These are phyloP conservation scores for Sarcophilus harrisii DNA, from an alignment of 2,797 vertebrate genomes.

Conservation along the genomic window DNA sequence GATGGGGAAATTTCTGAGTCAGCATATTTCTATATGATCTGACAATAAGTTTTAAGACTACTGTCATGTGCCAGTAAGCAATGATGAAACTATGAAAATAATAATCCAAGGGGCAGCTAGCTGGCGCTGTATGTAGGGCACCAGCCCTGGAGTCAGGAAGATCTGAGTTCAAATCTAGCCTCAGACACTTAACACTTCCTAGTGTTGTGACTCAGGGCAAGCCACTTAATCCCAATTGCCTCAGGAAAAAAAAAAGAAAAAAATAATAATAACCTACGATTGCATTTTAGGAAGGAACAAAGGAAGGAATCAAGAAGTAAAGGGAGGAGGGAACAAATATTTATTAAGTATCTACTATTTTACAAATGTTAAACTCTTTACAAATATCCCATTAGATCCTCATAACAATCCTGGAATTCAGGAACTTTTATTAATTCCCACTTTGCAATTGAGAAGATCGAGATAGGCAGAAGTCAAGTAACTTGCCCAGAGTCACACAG, in stretches of 20 bases:
- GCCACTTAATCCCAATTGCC: no score
- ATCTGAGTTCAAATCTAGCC: no score
- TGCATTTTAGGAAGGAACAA: background rate
- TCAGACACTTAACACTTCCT: no score
- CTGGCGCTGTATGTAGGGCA: no score
- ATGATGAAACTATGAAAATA: background rate
- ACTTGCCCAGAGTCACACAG: background rate
- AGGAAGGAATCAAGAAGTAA: no score
- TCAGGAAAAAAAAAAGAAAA: no score
- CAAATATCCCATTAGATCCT: background rate
- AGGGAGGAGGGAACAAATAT: background rate
- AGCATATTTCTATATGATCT: background rate
- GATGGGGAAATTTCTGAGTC: slow-evolving; percentile 2
- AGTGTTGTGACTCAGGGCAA: no score
- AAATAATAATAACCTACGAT: background rate
- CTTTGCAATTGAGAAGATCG: background rate
- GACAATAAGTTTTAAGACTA: background rate
- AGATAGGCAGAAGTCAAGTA: background rate
- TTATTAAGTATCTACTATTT: background rate
- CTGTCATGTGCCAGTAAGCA: background rate
- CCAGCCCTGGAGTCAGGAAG: no score
- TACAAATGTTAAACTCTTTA: background rate
- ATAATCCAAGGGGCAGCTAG: no score
- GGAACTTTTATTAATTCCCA: background rate
- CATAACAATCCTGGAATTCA: background rate